These are phyloP conservation scores for Chloromyia formosa DNA, from an alignment of 2,888 invertebrate species.

Conservation along the genomic window DNA sequence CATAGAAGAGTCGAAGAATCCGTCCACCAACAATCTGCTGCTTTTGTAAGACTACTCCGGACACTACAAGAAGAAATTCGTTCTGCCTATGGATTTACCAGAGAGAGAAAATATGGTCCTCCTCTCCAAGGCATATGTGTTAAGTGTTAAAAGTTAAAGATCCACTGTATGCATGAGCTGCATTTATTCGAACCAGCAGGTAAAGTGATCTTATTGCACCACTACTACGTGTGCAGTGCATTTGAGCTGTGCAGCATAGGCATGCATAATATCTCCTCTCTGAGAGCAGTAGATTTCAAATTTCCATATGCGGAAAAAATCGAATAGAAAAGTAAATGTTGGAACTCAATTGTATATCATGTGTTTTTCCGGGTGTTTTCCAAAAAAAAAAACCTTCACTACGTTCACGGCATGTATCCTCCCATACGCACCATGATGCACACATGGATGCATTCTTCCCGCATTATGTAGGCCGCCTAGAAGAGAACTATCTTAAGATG, in stretches of 20 bases:
- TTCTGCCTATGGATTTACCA: background rate
- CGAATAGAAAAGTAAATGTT: background rate
- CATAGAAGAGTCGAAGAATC: background rate
- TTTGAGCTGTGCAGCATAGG: no score
- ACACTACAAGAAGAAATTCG: conserved; percentile 2
- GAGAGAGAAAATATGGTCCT: background rate
- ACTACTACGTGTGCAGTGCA: no score
- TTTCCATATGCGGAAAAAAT: conserved; percentile 2
- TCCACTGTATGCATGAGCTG: background rate
- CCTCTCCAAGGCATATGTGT: conserved; percentile 9
- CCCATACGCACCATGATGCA: conserved; percentile 3
- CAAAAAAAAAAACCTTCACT: conserved; percentile 8
- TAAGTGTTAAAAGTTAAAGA: conserved; percentile 24
- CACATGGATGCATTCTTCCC: conserved; percentile 19
- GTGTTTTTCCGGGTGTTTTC: conserved; percentile 17
- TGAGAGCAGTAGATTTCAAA: conserved; percentile 11
- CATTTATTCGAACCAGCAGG: conserved; percentile 8
- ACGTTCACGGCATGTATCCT: conserved; percentile 32
- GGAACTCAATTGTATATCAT: background rate
- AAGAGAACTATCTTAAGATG: background rate
- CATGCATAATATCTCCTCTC: background rate
- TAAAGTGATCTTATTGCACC: background rate
- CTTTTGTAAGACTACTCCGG: background rate
- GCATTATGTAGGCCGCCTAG: background rate
- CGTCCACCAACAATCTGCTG: background rate